Evolutionary conservation across 2,797 vertebrate species (phyloP).

Genomic region (Podarcis lilfordi): DNA sequence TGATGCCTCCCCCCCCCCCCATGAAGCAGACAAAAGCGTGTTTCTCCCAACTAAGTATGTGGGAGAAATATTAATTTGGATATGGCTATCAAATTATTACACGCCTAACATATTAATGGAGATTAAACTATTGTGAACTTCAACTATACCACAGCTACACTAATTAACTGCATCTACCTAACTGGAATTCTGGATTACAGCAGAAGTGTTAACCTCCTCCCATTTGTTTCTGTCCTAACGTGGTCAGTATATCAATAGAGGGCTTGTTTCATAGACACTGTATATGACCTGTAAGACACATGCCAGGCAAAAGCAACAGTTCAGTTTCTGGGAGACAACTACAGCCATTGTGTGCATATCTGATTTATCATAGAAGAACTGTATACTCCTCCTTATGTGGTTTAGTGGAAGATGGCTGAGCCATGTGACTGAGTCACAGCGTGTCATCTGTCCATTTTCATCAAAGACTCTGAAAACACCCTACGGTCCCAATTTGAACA

Average conservation of each 20-base stretch:
- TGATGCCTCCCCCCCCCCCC: not conserved
- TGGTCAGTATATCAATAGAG: not conserved
- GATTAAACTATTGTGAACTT: not conserved
- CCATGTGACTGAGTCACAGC: not conserved
- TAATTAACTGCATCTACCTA: not conserved
- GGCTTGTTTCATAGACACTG: not conserved
- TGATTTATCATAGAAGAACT: not conserved
- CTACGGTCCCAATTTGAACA: not conserved
- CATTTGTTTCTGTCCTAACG: not conserved
- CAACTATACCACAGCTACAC: not conserved
- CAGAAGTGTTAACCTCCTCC: not conserved
- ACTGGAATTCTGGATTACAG: not conserved
- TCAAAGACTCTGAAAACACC: not conserved
- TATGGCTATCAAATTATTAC: conserved; percentile 10
- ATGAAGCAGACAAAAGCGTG: conserved; percentile 3
- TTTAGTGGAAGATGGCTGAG: not conserved
- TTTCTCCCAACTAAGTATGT: conserved; percentile 12
- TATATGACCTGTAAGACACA: not conserved
- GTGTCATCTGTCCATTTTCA: not conserved
- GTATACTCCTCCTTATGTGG: not conserved
- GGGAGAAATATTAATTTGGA: conserved; percentile 10
- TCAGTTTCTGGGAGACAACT: not conserved
- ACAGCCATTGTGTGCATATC: not conserved
- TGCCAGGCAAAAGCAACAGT: not conserved
- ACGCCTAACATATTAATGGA: not conserved